A percentile compares a stretch with the other conserved stretches of the same genome.
These are phyloP conservation scores for Alentia gelatinosa DNA, from an alignment of 2,888 invertebrate genomes.

Conservation along the genomic window DNA sequence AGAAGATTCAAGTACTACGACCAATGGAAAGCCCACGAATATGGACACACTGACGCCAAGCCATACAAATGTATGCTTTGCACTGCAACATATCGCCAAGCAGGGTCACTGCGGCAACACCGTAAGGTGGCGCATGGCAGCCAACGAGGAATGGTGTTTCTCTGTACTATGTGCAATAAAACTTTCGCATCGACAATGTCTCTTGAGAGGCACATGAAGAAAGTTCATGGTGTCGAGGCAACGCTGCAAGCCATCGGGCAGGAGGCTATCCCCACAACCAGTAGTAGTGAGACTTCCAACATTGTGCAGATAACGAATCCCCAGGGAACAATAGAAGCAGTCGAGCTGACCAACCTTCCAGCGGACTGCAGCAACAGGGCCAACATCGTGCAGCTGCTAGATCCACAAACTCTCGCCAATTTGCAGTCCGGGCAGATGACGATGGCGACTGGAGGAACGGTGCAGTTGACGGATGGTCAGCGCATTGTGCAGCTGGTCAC, in stretches of 20 bases:
- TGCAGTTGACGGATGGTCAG: not conserved
- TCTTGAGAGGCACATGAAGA: conserved; percentile 20
- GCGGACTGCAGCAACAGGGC: not conserved
- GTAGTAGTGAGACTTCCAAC: not conserved
- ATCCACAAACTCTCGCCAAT: not conserved
- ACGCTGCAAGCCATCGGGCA: not conserved
- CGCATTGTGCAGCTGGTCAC: conserved; percentile 3
- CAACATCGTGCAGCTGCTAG: not conserved
- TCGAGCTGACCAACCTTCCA: conserved; percentile 3
- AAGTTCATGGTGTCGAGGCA: not conserved
- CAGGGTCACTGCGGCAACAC: conserved; percentile 12
- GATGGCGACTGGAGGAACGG: not conserved
- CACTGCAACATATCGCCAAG: conserved; percentile 30
- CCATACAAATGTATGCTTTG: conserved; percentile 14
- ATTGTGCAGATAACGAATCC: conserved; percentile 34
- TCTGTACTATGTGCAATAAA: conserved; percentile 33
- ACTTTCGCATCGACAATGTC: conserved; percentile 32
- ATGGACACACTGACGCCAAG: not conserved
- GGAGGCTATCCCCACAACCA: not conserved
- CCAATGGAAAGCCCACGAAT: conserved; percentile 48
- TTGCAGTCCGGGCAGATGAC: not conserved
- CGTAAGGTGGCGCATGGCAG: conserved; percentile 2
- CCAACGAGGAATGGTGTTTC: not conserved
- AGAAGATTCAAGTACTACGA: conserved; percentile 37
- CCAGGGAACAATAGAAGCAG: conserved; percentile 4